Conservation (phyloP, 2,888 invertebrate genomes). For the Pterobdella sp. region DNA sequence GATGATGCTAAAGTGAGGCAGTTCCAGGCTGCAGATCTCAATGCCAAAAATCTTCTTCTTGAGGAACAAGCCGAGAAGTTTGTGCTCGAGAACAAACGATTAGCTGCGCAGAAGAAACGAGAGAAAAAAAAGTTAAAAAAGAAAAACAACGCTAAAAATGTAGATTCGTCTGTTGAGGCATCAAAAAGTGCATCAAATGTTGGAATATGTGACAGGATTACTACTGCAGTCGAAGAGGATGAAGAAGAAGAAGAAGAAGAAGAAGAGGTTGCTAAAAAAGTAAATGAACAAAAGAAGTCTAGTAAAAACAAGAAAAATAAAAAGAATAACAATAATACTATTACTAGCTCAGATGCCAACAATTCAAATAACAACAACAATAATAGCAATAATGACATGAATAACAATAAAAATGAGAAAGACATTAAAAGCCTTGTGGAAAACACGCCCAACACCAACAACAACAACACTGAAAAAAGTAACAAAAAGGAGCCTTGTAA, state of each 20-base stretch:
- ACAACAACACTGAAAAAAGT: too few relatives aligned
- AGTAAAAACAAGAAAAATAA: not conserved
- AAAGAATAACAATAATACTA: conserved; percentile 5
- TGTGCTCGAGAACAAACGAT: conserved; percentile 78
- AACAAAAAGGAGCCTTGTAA: too few relatives aligned
- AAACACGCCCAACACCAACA: not conserved
- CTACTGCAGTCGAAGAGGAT: not conserved
- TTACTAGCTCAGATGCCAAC: not conserved
- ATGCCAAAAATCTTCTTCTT: conserved; percentile 84
- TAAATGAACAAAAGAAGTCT: not conserved
- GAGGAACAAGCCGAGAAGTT: conserved; percentile 88
- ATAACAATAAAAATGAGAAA: too few relatives aligned
- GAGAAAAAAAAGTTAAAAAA: conserved; percentile 66
- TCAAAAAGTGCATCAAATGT: not conserved
- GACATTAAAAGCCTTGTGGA: too few relatives aligned
- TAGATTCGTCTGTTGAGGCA: not conserved
- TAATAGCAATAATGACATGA: conserved; percentile 1
- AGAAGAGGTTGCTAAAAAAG: not conserved
- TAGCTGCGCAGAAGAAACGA: conserved; percentile 79
- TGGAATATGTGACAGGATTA: not conserved
- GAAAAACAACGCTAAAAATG: conserved; percentile 41
- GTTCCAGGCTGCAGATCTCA: conserved; percentile 93
- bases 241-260: not conserved
- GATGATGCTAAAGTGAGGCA: conserved; percentile 94
- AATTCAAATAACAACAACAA: not conserved